Evolutionary conservation across 2,888 invertebrate species (phyloP), one percentile per base, ranked within the genome.

Genomic region (Iselma pallidipennis): DNA sequence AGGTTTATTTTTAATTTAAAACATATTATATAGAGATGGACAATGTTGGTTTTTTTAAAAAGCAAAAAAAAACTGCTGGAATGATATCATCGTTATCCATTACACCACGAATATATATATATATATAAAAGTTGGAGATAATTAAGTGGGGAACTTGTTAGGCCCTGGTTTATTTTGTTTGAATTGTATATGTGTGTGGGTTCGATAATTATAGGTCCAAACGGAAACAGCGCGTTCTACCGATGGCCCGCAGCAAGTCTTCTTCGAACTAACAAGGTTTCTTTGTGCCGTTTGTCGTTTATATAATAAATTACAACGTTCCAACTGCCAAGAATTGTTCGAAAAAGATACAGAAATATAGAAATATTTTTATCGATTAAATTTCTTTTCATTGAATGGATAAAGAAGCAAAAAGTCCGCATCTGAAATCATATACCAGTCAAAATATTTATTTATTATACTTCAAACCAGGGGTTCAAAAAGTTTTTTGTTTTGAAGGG

Each of bases 201-300:
- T 78, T 77, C 71, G 75, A 76, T 80, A 80, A 80, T 80, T 79
- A 79, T 77, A 76, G 78, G 76, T 74, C 74, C 71, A 71, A 75
- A 73, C 78, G 78, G 78, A 78, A 78, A 77, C 74, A 61, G 66
- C 66, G 68, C 61, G 66, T 66, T 66, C 66, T 63, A 62, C 60
- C 66, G 65, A 66, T 66, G 60, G 73, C 75, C 74, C 67, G 68
- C 66, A 72, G 76, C 75, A 59, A 65, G 68, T 72, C 76, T 78
- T 79, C 78, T 74, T 66, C 76, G 78, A 78, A 79, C 76, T 78
- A 79, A 78, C 77, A 78, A 77, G 76, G 75, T 73, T 78, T 77
- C 78, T 79, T 79, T 79, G 78, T 76, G 74, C 71, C 73, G 74
- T 75, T 78, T 76, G 74, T 71, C 73, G 74, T 75, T 78, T 76